Evolutionary conservation across 2,888 invertebrate species (phyloP), one percentile per base, ranked within the genome.

Genomic region (Nineta flava): DNA sequence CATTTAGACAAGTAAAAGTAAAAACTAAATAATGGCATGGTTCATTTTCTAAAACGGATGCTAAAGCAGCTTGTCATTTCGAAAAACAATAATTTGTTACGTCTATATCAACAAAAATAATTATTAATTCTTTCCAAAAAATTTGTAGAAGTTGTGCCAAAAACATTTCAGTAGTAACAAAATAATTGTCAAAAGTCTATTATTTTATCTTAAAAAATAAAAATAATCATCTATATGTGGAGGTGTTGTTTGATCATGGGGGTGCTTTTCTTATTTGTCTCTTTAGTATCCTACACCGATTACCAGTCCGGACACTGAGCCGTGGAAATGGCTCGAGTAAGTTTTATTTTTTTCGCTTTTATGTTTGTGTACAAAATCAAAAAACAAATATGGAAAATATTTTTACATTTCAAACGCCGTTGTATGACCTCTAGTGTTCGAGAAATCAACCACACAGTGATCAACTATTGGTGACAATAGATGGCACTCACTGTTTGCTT

Each of bases 321-420:
- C 86, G 68, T 86, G 86, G 86, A 86, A 84, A 73, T 87, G 87
- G 87, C 82, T 87, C 77, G 80, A 81, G 81, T 84, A 83, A 82
- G 81, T 83, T 69, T 61, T 59, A 56, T 26, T 21, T 13, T 26
- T 21, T 44, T 19, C 19, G 16, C 15, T 15, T 38, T 13, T 13
- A 1, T 3, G 3, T 38, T 7, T 38, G 26, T 26, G 26, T 26
- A 26, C 7, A 26, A 26, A 26, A 26, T 5, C 7, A n/a, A n/a
- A 26, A 26, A 26, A 26, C 26, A 26, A 26, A 19, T 7, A 26
- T 26, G 4, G 26, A 26, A 26, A 26, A 26, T 3, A 26, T 26
- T 26, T 26, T 26, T 26, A 26, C 7, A 26, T 26, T 26, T 26
- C 7, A 26, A n/a, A n/a, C n/a, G n/a, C n/a, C n/a, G n/a, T n/a